Base-by-base conservation (phyloP, 2,113 vertebrate genomes). In the Nymphicus hollandicus region DNA sequence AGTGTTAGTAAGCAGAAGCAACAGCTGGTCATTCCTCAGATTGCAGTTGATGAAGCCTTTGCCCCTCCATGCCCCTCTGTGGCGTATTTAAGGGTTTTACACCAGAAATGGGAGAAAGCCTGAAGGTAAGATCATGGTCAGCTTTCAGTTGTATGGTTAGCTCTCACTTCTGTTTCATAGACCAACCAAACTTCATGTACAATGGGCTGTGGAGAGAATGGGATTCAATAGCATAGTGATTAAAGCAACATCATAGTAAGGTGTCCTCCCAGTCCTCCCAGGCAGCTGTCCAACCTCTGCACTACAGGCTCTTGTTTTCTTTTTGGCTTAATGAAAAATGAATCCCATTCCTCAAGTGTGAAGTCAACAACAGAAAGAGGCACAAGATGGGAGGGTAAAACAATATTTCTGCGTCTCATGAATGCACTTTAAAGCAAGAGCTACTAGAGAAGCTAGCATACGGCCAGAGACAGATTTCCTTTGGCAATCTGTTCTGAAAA, bases 221-320 rank as follows among this genome's bases (percentile, higher is more conserved):
- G 33, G 17, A 74, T 56, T 56, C 6, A n/a, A 13, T 8, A 66
- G 3, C 4, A 1, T 10, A 41, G 8, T 2, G 1, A 22, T 66
- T 78, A 58, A 72, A 47, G 17, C 16, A 81, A 18, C 33, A 37
- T 50, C 14, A 31, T 22, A 61, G 6, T 18, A 22, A 70, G n/a
- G 16, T 56, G 15, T 64, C 15, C 33, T 92, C 24, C 49, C 24
- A 33, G 49, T 17, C 23, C 23, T 76, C 11, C 35, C 64, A 65
- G 56, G 22, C 18, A 43, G 12, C 9, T 66, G 8, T 43, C 22
- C 28, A 52, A 1, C 11, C 49, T 61, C 60, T 56, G 17, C 3
- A 6, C 15, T 76, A 39, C 16, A 15, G 27, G 22, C 17, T 66
- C 10, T 55, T 88, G 9, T 23, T 52, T 82, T 47, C 24, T 58